Conservation (phyloP, 2,797 vertebrate genomes). For the Coendou prehensilis region DNA sequence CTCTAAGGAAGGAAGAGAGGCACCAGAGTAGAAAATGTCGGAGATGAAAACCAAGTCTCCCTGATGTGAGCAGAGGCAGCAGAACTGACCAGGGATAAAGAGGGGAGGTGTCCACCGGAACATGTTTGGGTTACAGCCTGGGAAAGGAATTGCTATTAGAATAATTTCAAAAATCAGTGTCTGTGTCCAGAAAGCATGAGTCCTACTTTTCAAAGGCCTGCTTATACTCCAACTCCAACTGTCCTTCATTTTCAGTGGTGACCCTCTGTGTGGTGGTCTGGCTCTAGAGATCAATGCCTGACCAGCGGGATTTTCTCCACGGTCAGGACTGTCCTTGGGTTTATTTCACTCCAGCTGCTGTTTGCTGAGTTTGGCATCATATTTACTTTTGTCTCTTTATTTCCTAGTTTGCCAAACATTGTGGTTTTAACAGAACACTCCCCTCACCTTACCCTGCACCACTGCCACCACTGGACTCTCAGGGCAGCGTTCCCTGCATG, state of each 20-base stretch:
- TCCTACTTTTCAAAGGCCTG: constrained; percentile 41
- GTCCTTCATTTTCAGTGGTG: constrained; percentile 40
- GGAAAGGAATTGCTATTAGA: constrained; percentile 27
- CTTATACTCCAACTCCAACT: neutral
- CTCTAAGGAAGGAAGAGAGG: neutral
- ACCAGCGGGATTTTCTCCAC: constrained; percentile 62
- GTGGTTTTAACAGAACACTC: constrained; percentile 36
- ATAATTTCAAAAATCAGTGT: neutral
- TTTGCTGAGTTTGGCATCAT: constrained; percentile 67
- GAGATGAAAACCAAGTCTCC: neutral
- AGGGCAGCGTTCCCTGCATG: neutral
- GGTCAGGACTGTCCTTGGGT: constrained; percentile 52
- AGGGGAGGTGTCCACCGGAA: neutral
- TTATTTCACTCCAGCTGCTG: constrained; percentile 52
- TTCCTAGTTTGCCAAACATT: constrained; percentile 46
- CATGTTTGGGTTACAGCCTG: neutral
- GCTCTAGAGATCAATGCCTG: constrained; percentile 56
- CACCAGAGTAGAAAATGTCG: neutral
- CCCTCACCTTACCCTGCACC: neutral
- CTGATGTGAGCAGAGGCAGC: neutral
- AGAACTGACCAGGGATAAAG: neutral
- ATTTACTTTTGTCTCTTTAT: constrained; percentile 50
- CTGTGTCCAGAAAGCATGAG: constrained; percentile 6
- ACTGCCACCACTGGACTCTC: neutral
- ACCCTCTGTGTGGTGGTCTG: neutral